A percentile compares a stretch with the other conserved stretches of the same genome.
Conservation (phyloP, 2,888 invertebrate species). For the Caenorhabditis sp. region DNA sequence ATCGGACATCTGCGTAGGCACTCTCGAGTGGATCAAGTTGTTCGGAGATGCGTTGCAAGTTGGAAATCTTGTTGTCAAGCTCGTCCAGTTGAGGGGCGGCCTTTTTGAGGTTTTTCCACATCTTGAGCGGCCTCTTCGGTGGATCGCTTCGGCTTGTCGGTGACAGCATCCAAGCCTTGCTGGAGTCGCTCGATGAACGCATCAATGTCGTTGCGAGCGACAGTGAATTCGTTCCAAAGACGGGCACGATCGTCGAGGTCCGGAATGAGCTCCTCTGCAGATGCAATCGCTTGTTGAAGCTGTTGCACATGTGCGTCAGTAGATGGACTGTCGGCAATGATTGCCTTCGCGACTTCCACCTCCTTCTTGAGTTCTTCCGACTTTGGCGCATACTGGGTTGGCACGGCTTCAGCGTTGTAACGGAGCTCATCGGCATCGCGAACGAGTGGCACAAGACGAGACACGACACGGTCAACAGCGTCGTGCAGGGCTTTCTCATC, state of each 20-base stretch:
- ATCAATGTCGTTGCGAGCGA: conserved; percentile 64
- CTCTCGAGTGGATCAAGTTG: conserved; percentile 70
- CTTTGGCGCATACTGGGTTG: conserved; percentile 58
- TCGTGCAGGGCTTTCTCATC: conserved; percentile 37
- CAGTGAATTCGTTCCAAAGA: conserved; percentile 65
- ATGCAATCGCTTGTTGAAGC: conserved; percentile 49
- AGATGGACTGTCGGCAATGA: conserved; percentile 28
- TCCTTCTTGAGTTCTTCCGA: conserved; percentile 58
- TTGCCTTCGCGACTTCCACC: conserved; percentile 43
- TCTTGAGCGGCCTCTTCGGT: conserved; percentile 54
- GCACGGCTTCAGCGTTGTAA: conserved; percentile 62
- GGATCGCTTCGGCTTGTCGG: conserved; percentile 48
- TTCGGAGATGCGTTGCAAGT: conserved; percentile 66
- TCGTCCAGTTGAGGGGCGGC: conserved; percentile 35
- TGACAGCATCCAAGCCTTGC: conserved; percentile 54
- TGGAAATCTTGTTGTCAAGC: conserved; percentile 45
- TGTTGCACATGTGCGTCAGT: conserved; percentile 46
- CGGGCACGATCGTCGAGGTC: conserved; percentile 59
- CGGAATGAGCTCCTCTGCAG: conserved; percentile 55
- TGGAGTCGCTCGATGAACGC: conserved; percentile 60
- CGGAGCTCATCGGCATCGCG: conserved; percentile 59
- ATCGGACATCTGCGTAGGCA: conserved; percentile 66
- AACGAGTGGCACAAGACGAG: conserved; percentile 60
- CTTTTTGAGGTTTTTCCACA: conserved; percentile 40
- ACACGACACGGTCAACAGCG: conserved; percentile 35